A percentile compares a stretch with the other conserved stretches of the same genome.
These are phyloP conservation scores for Chelonus insularis DNA, from an alignment of 1,140 invertebrate species.

Conservation along the genomic window DNA sequence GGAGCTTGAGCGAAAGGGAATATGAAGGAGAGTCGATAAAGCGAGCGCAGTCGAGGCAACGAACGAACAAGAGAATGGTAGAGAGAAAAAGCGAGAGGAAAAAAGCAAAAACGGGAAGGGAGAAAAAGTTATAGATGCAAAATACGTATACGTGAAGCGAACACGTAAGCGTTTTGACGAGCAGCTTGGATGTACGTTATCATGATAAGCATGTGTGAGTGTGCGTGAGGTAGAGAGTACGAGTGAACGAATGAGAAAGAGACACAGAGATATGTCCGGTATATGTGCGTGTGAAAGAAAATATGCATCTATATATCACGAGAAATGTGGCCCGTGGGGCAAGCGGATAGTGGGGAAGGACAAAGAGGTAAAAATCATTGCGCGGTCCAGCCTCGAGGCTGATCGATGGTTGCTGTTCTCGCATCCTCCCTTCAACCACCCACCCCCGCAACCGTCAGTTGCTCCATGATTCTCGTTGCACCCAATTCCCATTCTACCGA, in stretches of 20 bases:
- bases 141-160: not conserved
- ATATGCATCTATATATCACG: constrained; percentile 12
- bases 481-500: constrained; percentile 25
- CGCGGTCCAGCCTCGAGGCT: constrained; percentile 60
- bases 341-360: constrained; percentile 46
- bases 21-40: not conserved
- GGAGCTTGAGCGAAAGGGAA: constrained; percentile 2
- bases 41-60: not conserved
- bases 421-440: constrained; percentile 22
- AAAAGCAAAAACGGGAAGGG: constrained; percentile 11
- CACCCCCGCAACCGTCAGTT: constrained; percentile 26
- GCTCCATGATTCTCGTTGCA: constrained; percentile 25
- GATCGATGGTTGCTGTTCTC: constrained; percentile 58
- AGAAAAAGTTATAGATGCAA: constrained; percentile 23
- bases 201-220: not conserved
- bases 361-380: constrained; percentile 63
- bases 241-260: constrained; percentile 29
- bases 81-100: constrained; percentile 16
- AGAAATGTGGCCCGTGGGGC: constrained; percentile 48
- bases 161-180: constrained; percentile 8
- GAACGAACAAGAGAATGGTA: constrained; percentile 1
- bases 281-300: constrained; percentile 27
- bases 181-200: constrained; percentile 1
- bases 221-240: constrained; percentile 28
- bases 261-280: constrained; percentile 19